Percentiles rank a stretch among this genome's conserved stretches.
These are phyloP conservation scores for Sminthopsis crassicaudata DNA, from an alignment of 2,113 vertebrate genomes.

Conservation along the genomic window DNA sequence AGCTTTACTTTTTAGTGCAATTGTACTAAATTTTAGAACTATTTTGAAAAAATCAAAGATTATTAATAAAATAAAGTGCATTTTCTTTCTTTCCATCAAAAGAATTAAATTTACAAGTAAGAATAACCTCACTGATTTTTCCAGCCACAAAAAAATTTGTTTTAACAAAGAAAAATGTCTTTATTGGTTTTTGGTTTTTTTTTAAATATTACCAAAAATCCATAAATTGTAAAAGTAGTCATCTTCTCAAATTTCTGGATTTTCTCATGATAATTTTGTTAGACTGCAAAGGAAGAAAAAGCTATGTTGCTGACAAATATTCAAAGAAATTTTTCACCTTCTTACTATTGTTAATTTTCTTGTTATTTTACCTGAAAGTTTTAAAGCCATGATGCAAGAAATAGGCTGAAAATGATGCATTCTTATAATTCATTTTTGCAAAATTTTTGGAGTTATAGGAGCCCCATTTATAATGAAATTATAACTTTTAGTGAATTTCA, in stretches of 20 bases:
- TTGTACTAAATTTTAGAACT: background rate
- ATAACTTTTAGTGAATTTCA: constrained; percentile 10
- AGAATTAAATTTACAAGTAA: constrained; percentile 30
- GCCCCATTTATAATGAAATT: constrained; percentile 9
- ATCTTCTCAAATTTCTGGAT: constrained; percentile 32
- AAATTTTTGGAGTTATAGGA: background rate
- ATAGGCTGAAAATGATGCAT: constrained; percentile 19
- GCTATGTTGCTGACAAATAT: background rate
- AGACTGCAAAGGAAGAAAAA: background rate
- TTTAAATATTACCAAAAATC: constrained; percentile 3
- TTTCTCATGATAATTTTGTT: constrained; percentile 38
- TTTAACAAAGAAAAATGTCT: constrained; percentile 27
- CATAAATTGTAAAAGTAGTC: constrained; percentile 13
- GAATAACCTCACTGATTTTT: constrained; percentile 29
- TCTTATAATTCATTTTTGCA: background rate
- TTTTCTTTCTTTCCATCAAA: background rate
- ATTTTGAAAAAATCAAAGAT: background rate
- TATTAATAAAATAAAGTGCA: background rate
- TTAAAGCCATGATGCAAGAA: constrained; percentile 24
- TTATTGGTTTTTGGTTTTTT: background rate
- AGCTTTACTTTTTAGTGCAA: background rate
- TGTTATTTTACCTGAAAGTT: constrained; percentile 36
- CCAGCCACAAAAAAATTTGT: constrained; percentile 2
- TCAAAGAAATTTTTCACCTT: constrained; percentile 21
- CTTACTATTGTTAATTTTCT: background rate